Evolutionary conservation across 2,113 vertebrate genomes (phyloP).

Genomic region (Xerus inauris): DNA sequence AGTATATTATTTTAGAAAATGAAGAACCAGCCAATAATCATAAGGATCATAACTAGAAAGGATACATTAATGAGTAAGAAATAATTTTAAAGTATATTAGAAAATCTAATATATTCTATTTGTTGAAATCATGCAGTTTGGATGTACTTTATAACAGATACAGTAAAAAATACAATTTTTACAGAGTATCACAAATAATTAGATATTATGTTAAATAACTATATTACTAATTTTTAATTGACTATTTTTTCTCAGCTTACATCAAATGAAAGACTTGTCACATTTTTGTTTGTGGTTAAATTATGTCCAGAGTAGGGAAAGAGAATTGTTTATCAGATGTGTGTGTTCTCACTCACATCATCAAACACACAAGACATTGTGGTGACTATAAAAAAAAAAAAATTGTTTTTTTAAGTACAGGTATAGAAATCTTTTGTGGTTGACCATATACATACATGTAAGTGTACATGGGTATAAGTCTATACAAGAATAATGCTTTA

Average conservation of each 20-base stretch:
- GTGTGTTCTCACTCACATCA: background rate
- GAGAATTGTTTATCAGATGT: background rate
- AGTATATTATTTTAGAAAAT: conserved; percentile 1
- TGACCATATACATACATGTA: background rate
- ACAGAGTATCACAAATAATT: background rate
- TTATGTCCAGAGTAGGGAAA: background rate
- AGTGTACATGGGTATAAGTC: background rate
- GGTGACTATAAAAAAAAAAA: background rate
- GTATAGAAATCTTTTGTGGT: background rate
- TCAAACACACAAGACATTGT: background rate
- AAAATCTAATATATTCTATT: background rate
- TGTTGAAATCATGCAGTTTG: background rate
- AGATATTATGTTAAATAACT: background rate
- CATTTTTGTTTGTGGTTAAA: background rate
- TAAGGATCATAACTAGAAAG: background rate
- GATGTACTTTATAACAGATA: background rate
- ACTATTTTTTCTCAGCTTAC: conserved; percentile 27
- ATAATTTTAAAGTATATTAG: background rate
- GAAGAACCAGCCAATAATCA: background rate
- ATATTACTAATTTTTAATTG: background rate
- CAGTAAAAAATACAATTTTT: background rate
- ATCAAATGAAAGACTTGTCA: background rate
- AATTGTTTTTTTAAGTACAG: background rate
- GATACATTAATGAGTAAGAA: background rate
- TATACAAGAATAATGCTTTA: background rate